Conservation (phyloP, 1,140 invertebrate genomes). For the Drosophila ficusphila region DNA sequence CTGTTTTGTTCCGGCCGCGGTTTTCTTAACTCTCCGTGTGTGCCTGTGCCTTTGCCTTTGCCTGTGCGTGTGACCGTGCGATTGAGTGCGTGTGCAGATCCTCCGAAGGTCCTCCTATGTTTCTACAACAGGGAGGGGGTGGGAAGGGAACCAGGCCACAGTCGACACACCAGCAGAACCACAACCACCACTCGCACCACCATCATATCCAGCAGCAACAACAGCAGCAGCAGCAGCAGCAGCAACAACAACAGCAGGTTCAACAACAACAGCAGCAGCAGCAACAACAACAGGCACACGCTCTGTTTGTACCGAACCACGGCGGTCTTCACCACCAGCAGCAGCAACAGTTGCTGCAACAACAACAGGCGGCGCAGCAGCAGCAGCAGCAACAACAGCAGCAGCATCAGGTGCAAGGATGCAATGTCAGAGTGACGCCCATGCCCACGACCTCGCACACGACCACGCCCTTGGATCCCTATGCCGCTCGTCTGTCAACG, state of each 20-base stretch:
- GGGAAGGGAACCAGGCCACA: conserved; percentile 83
- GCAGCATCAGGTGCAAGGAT: conserved; percentile 49
- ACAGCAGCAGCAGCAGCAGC: conserved; percentile 34
- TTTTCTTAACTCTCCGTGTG: conserved; percentile 35
- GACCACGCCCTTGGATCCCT: no score
- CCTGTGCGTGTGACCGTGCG: conserved; percentile 39
- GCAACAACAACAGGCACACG: conserved; percentile 35
- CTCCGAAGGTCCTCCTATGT: conserved; percentile 82
- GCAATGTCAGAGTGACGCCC: no score
- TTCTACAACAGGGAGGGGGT: conserved; percentile 82
- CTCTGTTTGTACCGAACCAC: conserved; percentile 56
- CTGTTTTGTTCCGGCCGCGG: conserved; percentile 47
- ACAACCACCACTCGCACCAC: conserved; percentile 63
- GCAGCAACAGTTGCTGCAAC: conserved; percentile 41
- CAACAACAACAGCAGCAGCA: conserved; percentile 26
- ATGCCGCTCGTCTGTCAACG: no score
- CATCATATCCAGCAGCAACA: conserved; percentile 56
- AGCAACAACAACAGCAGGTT: conserved; percentile 32
- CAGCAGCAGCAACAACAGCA: conserved; percentile 59
- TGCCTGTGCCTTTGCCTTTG: conserved; percentile 42
- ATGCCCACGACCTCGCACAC: no score
- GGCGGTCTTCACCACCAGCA: conserved; percentile 48
- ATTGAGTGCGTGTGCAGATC: conserved; percentile 61
- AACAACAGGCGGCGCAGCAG: conserved; percentile 37
- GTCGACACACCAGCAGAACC: conserved; percentile 72